phyloP scores from a whole-genome alignment of 2,888 invertebrate species.

The Rhodophaea formosa region DNA sequence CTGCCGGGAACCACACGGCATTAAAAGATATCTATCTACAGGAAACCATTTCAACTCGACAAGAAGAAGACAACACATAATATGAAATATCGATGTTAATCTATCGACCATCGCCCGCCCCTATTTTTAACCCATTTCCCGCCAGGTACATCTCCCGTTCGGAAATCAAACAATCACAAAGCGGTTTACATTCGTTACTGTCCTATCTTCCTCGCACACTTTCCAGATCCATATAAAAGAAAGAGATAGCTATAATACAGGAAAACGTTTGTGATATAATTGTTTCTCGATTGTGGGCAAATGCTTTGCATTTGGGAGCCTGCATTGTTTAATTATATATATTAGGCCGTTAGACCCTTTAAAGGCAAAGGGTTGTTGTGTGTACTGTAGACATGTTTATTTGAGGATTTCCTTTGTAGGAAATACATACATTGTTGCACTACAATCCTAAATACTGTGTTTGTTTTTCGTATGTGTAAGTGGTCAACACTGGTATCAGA shows the following conservation, averaged over 20 bases:
- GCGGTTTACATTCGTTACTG: slow-evolving; percentile 36
- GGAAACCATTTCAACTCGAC: too few species aligned
- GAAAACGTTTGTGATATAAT: slow-evolving; percentile 16
- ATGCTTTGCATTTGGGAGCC: slow-evolving; percentile 10
- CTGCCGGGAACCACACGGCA: too few species aligned
- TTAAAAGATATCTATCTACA: too few species aligned
- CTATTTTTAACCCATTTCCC: slow-evolving; percentile 43
- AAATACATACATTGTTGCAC: neutral
- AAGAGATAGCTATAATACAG: neutral
- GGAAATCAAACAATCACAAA: slow-evolving; percentile 63
- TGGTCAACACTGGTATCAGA: too few species aligned
- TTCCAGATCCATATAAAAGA: neutral
- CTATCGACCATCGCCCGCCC: slow-evolving; percentile 24
- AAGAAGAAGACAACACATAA: too few species aligned
- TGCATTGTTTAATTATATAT: slow-evolving; percentile 15
- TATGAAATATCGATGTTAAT: neutral
- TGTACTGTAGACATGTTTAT: neutral
- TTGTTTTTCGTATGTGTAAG: too few species aligned
- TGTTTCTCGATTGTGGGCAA: slow-evolving; percentile 12
- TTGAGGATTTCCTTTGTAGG: neutral
- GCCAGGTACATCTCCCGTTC: slow-evolving; percentile 42
- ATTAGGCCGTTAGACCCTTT: slow-evolving; percentile 11
- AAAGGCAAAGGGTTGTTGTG: neutral
- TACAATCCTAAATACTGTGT: too few species aligned
- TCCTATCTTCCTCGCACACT: slow-evolving; percentile 23